These are phyloP conservation scores for Drosophila funebris DNA, from an alignment of 1,140 invertebrate species.

Conservation along the genomic window DNA sequence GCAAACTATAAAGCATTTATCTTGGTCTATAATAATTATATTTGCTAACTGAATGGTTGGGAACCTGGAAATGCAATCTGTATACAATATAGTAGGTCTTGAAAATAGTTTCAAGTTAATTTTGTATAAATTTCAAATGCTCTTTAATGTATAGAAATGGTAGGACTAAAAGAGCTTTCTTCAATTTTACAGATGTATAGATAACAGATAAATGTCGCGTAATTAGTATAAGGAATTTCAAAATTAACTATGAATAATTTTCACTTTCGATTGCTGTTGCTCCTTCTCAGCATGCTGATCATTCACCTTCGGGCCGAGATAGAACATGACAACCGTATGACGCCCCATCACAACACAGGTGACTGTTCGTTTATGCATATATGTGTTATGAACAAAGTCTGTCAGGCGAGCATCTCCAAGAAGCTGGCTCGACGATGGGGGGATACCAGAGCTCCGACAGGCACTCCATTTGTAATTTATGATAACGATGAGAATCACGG, in stretches of 20 bases:
- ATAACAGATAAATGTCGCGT: neutral
- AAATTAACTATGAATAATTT: neutral
- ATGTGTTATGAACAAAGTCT: neutral
- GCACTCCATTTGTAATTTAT: constrained; percentile 17
- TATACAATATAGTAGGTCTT: neutral
- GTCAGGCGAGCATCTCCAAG: neutral
- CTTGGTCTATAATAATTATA: too few species aligned
- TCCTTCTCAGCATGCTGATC: neutral
- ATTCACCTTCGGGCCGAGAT: neutral
- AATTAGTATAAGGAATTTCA: neutral
- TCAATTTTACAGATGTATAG: neutral
- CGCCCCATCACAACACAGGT: constrained; percentile 2
- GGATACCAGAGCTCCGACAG: neutral
- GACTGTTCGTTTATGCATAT: neutral
- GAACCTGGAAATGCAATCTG: too few species aligned
- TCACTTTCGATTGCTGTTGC: neutral
- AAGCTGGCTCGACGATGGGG: neutral
- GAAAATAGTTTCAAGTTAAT: neutral
- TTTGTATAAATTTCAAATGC: neutral
- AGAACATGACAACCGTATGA: neutral
- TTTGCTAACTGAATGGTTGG: too few species aligned
- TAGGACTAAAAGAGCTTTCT: neutral
- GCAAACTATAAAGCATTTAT: too few species aligned
- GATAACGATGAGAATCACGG: neutral
- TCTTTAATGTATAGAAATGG: neutral